Evolutionary conservation across 2,888 invertebrate genomes (phyloP).

Genomic region (Isoperla grammatica): DNA sequence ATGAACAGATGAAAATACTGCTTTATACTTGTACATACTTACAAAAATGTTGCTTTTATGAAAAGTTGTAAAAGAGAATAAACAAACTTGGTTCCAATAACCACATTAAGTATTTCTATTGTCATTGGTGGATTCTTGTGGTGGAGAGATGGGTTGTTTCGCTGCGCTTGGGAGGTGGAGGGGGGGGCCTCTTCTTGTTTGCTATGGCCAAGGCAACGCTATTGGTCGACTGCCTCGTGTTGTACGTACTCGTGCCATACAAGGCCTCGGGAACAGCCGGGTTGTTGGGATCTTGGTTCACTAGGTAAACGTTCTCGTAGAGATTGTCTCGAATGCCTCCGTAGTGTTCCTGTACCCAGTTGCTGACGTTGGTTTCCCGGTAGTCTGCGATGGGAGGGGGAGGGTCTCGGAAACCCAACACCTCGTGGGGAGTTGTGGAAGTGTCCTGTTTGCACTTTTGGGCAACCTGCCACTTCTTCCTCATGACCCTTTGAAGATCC

Average conservation of each 20-base stretch:
- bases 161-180: slow-evolving; percentile 84
- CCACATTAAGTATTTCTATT: neutral
- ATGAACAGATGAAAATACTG: no score
- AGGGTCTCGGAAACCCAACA: slow-evolving; percentile 77
- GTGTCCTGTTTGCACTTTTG: slow-evolving; percentile 86
- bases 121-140: slow-evolving; percentile 31
- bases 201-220: slow-evolving; percentile 39
- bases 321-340: slow-evolving; percentile 56
- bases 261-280: slow-evolving; percentile 21
- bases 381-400: slow-evolving; percentile 59
- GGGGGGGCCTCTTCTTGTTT: slow-evolving; percentile 70
- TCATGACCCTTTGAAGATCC: slow-evolving; percentile 86
- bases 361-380: slow-evolving; percentile 75
- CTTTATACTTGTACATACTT: no score
- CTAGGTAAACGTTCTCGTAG: slow-evolving; percentile 68
- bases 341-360: slow-evolving; percentile 87
- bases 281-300: slow-evolving; percentile 13
- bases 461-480: slow-evolving; percentile 75
- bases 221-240: slow-evolving; percentile 17
- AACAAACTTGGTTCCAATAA: neutral
- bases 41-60: no score
- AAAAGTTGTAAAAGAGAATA: no score
- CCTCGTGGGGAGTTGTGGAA: slow-evolving; percentile 56
- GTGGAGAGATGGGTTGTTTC: slow-evolving; percentile 78
- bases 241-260: slow-evolving; percentile 15